Percentiles rank a stretch among this genome's conserved stretches.
Evolutionary conservation across 1,140 invertebrate species (phyloP).

Genomic region (Plectrocnemia conspersa): DNA sequence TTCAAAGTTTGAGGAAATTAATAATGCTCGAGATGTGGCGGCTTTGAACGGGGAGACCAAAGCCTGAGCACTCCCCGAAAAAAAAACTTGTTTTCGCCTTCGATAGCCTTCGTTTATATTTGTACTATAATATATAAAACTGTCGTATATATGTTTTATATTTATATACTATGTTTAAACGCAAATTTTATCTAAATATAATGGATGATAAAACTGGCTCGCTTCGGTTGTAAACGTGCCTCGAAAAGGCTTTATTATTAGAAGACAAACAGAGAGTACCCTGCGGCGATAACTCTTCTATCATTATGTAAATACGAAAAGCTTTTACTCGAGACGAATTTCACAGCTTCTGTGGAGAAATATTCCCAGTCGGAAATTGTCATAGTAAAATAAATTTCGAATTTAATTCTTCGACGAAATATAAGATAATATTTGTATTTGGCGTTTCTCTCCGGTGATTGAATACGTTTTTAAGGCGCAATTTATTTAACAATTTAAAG

Average conservation of each 20-base stretch:
- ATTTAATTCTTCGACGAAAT: background rate
- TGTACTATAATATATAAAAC: too few species aligned
- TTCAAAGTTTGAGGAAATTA: constrained; percentile 35
- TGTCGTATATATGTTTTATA: too few species aligned
- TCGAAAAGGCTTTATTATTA: too few species aligned
- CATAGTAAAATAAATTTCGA: background rate
- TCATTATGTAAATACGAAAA: background rate
- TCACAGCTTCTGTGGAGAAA: background rate
- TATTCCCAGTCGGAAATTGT: background rate
- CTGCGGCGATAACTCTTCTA: background rate
- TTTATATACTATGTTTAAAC: too few species aligned
- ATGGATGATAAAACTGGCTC: too few species aligned
- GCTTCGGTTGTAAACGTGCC: too few species aligned
- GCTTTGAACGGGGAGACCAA: constrained; percentile 16
- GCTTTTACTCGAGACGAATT: background rate
- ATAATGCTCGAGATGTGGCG: constrained; percentile 32
- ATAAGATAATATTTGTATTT: background rate
- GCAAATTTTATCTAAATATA: too few species aligned
- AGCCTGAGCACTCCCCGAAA: constrained; percentile 6
- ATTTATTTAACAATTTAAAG: constrained; percentile 4
- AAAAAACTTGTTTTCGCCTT: constrained; percentile 18
- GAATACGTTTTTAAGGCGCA: background rate
- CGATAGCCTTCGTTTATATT: background rate
- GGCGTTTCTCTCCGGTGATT: background rate
- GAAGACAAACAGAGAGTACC: background rate